Evolutionary conservation across 2,797 vertebrate genomes (phyloP).

Genomic region (Channallabes apus): DNA sequence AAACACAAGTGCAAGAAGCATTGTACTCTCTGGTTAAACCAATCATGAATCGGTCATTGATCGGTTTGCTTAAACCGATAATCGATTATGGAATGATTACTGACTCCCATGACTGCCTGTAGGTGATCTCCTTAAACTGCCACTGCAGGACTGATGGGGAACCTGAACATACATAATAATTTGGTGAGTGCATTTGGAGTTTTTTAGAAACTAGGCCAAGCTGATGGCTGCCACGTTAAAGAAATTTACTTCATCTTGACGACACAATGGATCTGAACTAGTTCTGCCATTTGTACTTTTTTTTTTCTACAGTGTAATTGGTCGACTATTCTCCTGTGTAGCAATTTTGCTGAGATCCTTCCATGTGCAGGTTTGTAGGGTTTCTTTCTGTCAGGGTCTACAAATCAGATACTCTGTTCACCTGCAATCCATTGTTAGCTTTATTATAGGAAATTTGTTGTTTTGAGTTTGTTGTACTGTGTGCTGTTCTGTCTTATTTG

Average conservation of each 20-base stretch:
- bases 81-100: no score
- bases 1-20: no score
- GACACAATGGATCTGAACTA: neutral
- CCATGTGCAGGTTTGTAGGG: neutral
- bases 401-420: constrained; percentile 3
- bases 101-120: neutral
- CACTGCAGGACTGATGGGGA: neutral
- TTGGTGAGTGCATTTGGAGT: neutral
- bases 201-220: constrained; percentile 30
- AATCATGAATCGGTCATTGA: no score
- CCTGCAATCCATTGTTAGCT: neutral
- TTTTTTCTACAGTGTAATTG: neutral
- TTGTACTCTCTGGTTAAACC: no score
- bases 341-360: neutral
- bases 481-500: neutral
- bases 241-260: neutral
- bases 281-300: neutral
- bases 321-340: neutral
- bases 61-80: no score
- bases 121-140: constrained; percentile 4
- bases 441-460: neutral
- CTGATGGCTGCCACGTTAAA: neutral
- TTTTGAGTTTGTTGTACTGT: neutral
- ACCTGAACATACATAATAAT: neutral
- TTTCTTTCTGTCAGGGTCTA: neutral